Evolutionary conservation across 2,797 vertebrate species (phyloP).

Genomic region (Huso huso): DNA sequence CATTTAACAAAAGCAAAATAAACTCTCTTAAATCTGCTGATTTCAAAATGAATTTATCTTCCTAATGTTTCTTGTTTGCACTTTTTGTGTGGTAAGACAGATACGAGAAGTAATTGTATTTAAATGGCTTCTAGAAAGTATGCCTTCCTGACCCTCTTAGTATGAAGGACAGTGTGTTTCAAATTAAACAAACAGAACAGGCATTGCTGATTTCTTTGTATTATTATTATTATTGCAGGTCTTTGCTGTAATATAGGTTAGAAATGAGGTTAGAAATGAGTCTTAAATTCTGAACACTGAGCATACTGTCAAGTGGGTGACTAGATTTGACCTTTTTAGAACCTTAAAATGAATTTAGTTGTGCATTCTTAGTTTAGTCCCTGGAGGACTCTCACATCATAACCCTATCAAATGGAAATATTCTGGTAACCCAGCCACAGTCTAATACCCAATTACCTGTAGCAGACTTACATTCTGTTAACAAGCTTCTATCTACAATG

Average conservation of each 20-base stretch:
- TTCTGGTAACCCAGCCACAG: constrained; percentile 5
- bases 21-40: too few relatives aligned
- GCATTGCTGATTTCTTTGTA: constrained; percentile 27
- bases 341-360: too few relatives aligned
- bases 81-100: too few relatives aligned
- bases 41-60: too few relatives aligned
- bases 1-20: too few relatives aligned
- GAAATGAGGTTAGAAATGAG: too few relatives aligned
- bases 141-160: not conserved
- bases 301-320: too few relatives aligned
- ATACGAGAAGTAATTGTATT: not conserved
- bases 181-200: constrained; percentile 40
- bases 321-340: too few relatives aligned
- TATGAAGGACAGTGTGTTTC: constrained; percentile 32
- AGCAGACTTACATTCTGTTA: constrained; percentile 12
- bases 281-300: too few relatives aligned
- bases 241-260: too few relatives aligned
- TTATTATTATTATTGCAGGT: not conserved
- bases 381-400: constrained; percentile 1
- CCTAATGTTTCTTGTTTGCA: too few relatives aligned
- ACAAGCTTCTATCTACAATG: not conserved
- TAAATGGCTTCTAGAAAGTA: constrained; percentile 9
- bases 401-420: constrained; percentile 16
- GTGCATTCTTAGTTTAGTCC: not conserved
- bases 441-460: constrained; percentile 8